Evolutionary conservation across 1,140 invertebrate genomes (phyloP).

Genomic region (Choristoneura fumiferana): DNA sequence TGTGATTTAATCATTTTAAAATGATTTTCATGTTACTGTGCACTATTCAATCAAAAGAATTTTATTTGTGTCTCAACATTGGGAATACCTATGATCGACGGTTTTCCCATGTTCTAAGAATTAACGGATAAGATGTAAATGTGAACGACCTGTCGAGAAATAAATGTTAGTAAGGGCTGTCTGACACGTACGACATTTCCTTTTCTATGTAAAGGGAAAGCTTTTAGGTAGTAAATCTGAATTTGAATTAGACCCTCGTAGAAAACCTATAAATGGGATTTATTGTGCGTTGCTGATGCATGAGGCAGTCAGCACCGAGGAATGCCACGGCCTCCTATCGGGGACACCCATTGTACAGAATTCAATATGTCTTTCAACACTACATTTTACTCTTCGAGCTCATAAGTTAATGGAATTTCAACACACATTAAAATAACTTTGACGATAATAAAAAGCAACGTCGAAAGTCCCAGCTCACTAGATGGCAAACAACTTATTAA

Average conservation of each 20-base stretch:
- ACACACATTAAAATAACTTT: background rate
- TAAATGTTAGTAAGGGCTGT: background rate
- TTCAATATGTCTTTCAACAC: slow-evolving; percentile 58
- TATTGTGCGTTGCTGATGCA: slow-evolving; percentile 45
- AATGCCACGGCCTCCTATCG: slow-evolving; percentile 37
- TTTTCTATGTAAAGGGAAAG: slow-evolving; percentile 31
- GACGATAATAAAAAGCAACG: background rate
- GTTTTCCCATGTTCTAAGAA: no score
- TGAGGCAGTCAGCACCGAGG: slow-evolving; percentile 52
- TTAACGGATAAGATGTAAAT: no score
- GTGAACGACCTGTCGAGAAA: no score
- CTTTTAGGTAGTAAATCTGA: slow-evolving; percentile 40
- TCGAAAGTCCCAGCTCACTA: background rate
- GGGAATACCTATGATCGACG: no score
- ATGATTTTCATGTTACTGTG: no score
- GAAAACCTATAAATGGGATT: slow-evolving; percentile 45
- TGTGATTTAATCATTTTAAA: no score
- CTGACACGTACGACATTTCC: slow-evolving; percentile 24
- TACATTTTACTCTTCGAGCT: background rate
- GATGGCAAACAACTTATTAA: background rate
- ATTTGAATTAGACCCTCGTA: slow-evolving; percentile 39
- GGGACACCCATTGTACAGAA: slow-evolving; percentile 46
- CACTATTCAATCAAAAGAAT: no score
- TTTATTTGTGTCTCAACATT: no score
- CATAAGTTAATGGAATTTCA: background rate